Evolutionary conservation across 2,888 invertebrate species (phyloP).

Genomic region (Lasioglossum marginatum): DNA sequence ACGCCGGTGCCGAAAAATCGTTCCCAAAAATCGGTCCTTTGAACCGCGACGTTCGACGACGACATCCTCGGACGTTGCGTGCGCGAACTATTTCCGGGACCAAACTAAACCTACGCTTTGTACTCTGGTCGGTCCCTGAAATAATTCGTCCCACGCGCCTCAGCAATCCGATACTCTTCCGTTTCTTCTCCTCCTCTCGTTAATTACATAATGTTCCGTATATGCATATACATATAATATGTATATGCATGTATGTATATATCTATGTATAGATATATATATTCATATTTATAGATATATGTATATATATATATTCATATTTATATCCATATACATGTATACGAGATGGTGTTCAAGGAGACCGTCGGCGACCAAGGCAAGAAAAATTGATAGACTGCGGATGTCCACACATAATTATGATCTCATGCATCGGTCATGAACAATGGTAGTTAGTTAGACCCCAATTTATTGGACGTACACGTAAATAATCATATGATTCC

Average conservation of each 20-base stretch:
- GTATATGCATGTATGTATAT: constrained; percentile 25
- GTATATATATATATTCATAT: constrained; percentile 18
- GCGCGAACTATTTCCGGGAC: constrained; percentile 78
- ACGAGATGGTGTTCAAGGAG: constrained; percentile 37
- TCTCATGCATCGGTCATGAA: neutral
- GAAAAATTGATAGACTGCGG: neutral
- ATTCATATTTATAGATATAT: constrained; percentile 16
- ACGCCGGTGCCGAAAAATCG: constrained; percentile 10
- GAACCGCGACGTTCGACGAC: constrained; percentile 59
- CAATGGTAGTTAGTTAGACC: neutral
- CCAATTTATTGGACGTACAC: neutral
- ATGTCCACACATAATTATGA: neutral
- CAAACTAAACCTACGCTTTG: constrained; percentile 83
- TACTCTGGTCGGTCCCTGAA: constrained; percentile 81
- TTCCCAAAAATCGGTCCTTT: constrained; percentile 31
- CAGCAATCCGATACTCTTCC: constrained; percentile 47
- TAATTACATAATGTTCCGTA: constrained; percentile 50
- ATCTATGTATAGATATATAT: constrained; percentile 14
- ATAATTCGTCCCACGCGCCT: constrained; percentile 77
- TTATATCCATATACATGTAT: constrained; percentile 21
- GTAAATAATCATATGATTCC: no score
- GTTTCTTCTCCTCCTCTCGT: neutral
- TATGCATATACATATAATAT: constrained; percentile 44
- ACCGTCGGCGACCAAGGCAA: constrained; percentile 19
- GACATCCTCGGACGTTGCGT: constrained; percentile 60